Evolutionary conservation across 2,113 vertebrate species (phyloP).

Genomic region (Campylomormyrus tamandua): DNA sequence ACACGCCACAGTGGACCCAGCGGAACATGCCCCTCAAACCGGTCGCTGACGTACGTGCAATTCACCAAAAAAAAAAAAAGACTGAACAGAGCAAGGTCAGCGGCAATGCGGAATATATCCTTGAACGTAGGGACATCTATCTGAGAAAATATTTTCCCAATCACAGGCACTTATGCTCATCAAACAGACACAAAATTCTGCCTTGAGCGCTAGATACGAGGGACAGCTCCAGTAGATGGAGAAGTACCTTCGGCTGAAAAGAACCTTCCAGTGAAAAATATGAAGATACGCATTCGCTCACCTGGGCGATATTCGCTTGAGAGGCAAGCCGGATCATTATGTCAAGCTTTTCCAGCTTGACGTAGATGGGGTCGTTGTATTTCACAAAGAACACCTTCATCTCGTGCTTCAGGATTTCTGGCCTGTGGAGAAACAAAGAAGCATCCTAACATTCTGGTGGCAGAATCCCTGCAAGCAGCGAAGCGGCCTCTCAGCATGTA

Average conservation of each 20-base stretch:
- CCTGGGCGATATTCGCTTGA: constrained; percentile 97
- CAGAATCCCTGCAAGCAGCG: not conserved
- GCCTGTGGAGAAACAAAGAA: constrained; percentile 53
- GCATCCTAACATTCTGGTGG: not conserved
- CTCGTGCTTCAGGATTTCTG: constrained; percentile 94
- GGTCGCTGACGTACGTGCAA: not conserved
- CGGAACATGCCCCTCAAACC: not conserved
- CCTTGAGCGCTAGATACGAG: not conserved
- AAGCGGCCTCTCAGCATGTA: not conserved
- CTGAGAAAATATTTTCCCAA: not conserved
- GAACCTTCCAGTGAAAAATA: not conserved
- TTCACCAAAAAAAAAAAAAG: not conserved
- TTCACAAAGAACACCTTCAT: constrained; percentile 99
- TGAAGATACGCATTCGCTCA: constrained; percentile 31
- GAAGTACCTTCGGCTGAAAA: not conserved
- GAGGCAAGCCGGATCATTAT: constrained; percentile 98
- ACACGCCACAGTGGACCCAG: not conserved
- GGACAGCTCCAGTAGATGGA: not conserved
- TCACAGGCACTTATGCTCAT: not conserved
- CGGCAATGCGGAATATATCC: not conserved
- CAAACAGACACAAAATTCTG: not conserved
- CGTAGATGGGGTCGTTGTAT: constrained; percentile 97
- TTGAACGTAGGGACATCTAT: not conserved
- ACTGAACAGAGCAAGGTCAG: not conserved
- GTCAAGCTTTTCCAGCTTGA: constrained; percentile 97